Base-by-base conservation (phyloP, 2,888 invertebrate species). In the Caenorhabditis sp. region DNA sequence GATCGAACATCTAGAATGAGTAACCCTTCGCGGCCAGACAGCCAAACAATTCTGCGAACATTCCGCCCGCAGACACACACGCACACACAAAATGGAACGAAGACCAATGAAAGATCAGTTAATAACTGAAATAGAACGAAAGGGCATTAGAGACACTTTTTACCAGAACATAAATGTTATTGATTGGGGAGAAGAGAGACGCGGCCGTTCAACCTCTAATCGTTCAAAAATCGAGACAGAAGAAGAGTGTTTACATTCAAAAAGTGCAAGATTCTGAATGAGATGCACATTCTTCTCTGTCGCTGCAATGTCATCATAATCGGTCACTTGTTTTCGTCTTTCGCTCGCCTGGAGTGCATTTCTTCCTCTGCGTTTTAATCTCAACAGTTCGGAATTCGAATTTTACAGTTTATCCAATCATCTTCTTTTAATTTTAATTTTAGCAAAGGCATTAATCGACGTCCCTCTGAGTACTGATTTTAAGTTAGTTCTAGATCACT, bases 291-390 rank as follows among this genome's bases (percentile, higher is more conserved):
- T 48, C 26, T 24, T 15, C 27, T 1, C 20, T 15, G 9, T 6
- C 39, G 39, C 55, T 9, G 37, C 15, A 46, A 52, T 46, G 53
- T 55, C 65, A 56, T 56, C 65, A 46, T 50, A 15, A 27, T 43
- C 43, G 7, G 43, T n/a, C 32, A n/a, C 56, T 50, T 59, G 70
- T 59, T 70, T 70, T 70, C 17, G 35, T 52, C n/a, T 37, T 24
- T 15, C 13, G 7, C 32, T 26, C 9, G 24, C 37, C 13, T 26
- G 20, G 20, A 56, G 48, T 66, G 24, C 39, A 27, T 27, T 46
- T 48, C 13, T 46, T 24, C 5, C 17, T n/a, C 17, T 46, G 5
- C 11, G 30, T 9, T 30, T 9, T 30, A 30, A 9, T 30, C 30
- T 13, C 9, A 9, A 30, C 22, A 7, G 27, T 27, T 5, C 9